These are phyloP conservation scores for Latrodectus elegans DNA, from an alignment of 2,888 invertebrate genomes.

Conservation along the genomic window DNA sequence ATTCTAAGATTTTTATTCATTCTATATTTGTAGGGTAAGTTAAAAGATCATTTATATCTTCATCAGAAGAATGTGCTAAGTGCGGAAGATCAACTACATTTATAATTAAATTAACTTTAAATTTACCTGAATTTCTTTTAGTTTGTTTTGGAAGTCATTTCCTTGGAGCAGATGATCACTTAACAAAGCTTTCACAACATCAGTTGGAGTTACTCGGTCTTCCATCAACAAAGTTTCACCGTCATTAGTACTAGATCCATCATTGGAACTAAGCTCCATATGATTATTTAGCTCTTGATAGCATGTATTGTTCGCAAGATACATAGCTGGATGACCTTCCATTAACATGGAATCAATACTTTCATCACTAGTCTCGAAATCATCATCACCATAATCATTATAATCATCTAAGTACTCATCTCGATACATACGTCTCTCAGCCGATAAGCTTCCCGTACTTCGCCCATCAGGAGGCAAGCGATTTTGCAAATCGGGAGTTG, in stretches of 20 bases:
- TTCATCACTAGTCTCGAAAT: slow-evolving; percentile 75
- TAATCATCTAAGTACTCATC: slow-evolving; percentile 55
- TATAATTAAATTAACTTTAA: no score
- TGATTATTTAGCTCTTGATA: slow-evolving; percentile 78
- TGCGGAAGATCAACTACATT: no score
- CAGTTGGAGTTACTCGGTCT: slow-evolving; percentile 69
- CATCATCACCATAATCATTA: slow-evolving; percentile 61
- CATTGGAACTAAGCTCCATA: slow-evolving; percentile 73
- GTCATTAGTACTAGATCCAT: slow-evolving; percentile 66
- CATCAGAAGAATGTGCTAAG: no score
- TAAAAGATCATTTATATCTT: no score
- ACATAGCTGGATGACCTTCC: slow-evolving; percentile 76
- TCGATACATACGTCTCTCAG: slow-evolving; percentile 57
- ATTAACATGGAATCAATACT: slow-evolving; percentile 76
- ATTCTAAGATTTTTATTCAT: no score
- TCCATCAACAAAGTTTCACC: slow-evolving; percentile 62
- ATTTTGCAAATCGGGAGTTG: slow-evolving; percentile 63
- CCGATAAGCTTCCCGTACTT: slow-evolving; percentile 65
- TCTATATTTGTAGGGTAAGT: no score
- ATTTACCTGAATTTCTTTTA: slow-evolving; percentile 76
- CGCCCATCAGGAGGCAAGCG: slow-evolving; percentile 62
- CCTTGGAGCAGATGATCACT: slow-evolving; percentile 79
- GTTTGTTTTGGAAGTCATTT: slow-evolving; percentile 75
- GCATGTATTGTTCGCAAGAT: slow-evolving; percentile 77
- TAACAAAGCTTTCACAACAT: slow-evolving; percentile 79